Evolutionary conservation across 2,113 vertebrate genomes (phyloP), one percentile per base, ranked within the genome.

Genomic region (Mixornis gularis): DNA sequence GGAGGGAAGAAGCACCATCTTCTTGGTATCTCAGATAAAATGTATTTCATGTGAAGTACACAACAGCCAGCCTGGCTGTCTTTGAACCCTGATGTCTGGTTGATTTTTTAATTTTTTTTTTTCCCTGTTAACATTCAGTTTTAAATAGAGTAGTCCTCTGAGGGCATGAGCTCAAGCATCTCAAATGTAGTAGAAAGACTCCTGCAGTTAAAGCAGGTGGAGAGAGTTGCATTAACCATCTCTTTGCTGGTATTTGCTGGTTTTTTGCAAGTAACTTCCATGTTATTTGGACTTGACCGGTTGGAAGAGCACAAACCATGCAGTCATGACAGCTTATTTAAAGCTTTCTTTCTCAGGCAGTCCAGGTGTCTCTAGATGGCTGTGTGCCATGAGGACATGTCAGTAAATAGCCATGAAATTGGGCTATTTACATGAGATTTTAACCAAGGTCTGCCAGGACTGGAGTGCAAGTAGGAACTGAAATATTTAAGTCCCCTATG

Each of bases 331-430:
- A 89, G 49, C 58, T 93, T 87, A 60, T 65, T 71, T 59, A 64
- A 74, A 87, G 26, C 38, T 85, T 85, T 22, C 41, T 46, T 92
- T 88, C 63, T 72, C 63, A 53, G 71, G 38, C 38, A 76, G 65
- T 52, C 58, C 65, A 82, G 81, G 81, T 89, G 44, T 71, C 84
- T 62, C 17, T 56, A 78, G 38, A 58, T 81, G 90, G 62, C 78
- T 10, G 5, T 10, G 22, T 94, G 78, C 80, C 73, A 71, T 53
- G 66, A 85, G 70, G 73, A 64, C 21, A 3, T 76, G 60, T 89
- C 22, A 27, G 70, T 87, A 91, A 93, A 85, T 49, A 95, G 58
- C n/a, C 84, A 53, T 89, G 70, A 93, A 92, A 84, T 20, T 44
- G 40, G 79, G 14, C 62, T 92, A 21, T 87, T 93, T 82, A 68